phyloP scores from a whole-genome alignment of 1,140 invertebrate species.

The Drosophila persimilis region DNA sequence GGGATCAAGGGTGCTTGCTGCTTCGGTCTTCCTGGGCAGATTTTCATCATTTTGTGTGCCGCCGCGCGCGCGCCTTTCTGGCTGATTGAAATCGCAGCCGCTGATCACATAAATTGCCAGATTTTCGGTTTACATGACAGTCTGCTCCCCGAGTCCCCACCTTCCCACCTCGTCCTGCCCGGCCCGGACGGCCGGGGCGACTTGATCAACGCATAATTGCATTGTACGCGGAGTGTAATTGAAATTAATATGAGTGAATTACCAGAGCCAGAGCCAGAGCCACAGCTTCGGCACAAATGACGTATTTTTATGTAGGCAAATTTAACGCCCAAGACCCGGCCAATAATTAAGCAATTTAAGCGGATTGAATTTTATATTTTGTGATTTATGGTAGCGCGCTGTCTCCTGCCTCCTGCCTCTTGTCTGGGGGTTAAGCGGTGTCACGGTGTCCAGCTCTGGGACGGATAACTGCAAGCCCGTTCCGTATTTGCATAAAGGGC shows the following conservation, averaged over 20 bases:
- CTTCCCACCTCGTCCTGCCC: not conserved
- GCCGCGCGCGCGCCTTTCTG: constrained; percentile 36
- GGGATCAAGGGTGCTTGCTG: not conserved
- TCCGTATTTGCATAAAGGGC: constrained; percentile 29
- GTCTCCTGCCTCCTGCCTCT: not conserved
- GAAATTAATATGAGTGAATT: constrained; percentile 81
- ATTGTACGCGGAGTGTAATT: constrained; percentile 79
- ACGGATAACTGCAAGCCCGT: not conserved
- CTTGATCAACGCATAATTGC: constrained; percentile 71
- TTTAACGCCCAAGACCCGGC: constrained; percentile 66
- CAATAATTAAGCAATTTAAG: constrained; percentile 82
- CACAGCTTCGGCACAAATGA: constrained; percentile 42
- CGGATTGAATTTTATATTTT: constrained; percentile 68
- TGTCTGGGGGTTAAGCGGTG: constrained; percentile 52
- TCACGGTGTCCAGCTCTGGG: constrained; percentile 26
- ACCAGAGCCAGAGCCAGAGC: constrained; percentile 33
- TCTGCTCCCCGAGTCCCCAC: constrained; percentile 4
- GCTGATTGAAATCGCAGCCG: constrained; percentile 75
- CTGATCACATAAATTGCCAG: constrained; percentile 81
- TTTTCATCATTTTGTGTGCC: constrained; percentile 14
- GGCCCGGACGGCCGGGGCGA: not conserved
- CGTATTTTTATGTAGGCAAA: constrained; percentile 70
- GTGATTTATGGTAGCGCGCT: constrained; percentile 65
- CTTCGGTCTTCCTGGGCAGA: not conserved
- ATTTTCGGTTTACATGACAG: constrained; percentile 77